phyloP scores from a whole-genome alignment of 2,113 vertebrate species.

The Lophochroa leadbeateri region DNA sequence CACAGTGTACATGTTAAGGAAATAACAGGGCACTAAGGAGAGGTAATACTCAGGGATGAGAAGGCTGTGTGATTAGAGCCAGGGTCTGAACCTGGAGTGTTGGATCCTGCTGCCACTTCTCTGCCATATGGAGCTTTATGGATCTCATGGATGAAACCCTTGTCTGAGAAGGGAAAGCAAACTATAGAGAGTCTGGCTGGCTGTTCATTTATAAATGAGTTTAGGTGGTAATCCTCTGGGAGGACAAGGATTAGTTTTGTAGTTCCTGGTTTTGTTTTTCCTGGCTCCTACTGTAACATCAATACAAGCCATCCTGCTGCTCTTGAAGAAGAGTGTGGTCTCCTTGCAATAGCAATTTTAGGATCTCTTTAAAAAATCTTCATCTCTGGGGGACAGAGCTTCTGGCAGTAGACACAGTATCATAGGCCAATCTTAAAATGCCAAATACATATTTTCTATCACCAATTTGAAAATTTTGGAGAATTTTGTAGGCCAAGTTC shows the following conservation, averaged over 20 bases:
- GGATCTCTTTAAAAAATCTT: not conserved
- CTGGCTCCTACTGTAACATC: not conserved
- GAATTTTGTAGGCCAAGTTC: not conserved
- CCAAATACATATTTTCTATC: slow-evolving; percentile 12
- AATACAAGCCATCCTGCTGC: not conserved
- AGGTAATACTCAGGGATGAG: not conserved
- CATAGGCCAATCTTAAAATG: not conserved
- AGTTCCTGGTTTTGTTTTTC: not conserved
- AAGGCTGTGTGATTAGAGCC: not conserved
- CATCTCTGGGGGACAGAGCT: not conserved
- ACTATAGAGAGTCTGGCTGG: not conserved
- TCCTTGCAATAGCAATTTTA: not conserved
- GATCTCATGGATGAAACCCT: not conserved
- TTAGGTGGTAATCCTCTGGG: not conserved
- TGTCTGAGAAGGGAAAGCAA: not conserved
- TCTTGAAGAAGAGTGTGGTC: not conserved
- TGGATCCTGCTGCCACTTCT: not conserved
- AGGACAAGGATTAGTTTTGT: not conserved
- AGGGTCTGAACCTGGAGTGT: not conserved
- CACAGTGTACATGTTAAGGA: not conserved
- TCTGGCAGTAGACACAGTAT: not conserved
- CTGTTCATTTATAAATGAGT: not conserved
- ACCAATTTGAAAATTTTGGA: not conserved
- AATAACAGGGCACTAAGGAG: not conserved
- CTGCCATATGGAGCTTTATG: not conserved